phyloP scores from a whole-genome alignment of 2,113 vertebrate species.

The Leucosticte australis region DNA sequence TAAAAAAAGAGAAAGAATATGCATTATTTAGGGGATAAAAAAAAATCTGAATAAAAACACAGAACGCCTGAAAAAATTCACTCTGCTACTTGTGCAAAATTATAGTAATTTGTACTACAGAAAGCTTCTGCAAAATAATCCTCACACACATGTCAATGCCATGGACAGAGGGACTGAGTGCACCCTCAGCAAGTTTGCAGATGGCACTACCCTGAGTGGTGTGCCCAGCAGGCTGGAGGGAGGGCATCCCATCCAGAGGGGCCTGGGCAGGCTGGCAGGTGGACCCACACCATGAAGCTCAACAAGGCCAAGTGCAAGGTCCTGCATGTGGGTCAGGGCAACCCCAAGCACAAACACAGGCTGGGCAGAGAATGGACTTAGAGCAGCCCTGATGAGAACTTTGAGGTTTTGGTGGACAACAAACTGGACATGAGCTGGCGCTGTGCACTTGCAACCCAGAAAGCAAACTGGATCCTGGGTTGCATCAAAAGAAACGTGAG shows the following conservation, averaged over 20 bases:
- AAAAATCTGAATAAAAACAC: neutral
- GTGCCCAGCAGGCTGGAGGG: fast-evolving
- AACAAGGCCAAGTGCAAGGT: neutral
- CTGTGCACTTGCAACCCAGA: neutral
- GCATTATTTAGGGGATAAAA: neutral
- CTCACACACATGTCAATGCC: neutral
- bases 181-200: neutral
- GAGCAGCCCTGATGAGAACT: neutral
- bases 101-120: neutral
- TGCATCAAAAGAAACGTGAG: neutral
- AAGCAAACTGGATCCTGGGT: neutral
- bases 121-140: neutral
- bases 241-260: neutral
- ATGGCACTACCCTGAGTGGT: fast-evolving
- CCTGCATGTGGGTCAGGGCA: neutral
- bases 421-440: neutral
- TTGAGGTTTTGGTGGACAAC: neutral
- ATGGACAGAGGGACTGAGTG: fast-evolving
- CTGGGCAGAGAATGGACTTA: neutral
- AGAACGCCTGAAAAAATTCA: neutral
- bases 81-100: neutral
- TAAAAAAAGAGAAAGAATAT: neutral
- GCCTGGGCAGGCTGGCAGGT: neutral
- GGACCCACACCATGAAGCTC: neutral
- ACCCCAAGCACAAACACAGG: neutral